Evolutionary conservation across 2,888 invertebrate species (phyloP).

Genomic region (Trachelus troglodyta): DNA sequence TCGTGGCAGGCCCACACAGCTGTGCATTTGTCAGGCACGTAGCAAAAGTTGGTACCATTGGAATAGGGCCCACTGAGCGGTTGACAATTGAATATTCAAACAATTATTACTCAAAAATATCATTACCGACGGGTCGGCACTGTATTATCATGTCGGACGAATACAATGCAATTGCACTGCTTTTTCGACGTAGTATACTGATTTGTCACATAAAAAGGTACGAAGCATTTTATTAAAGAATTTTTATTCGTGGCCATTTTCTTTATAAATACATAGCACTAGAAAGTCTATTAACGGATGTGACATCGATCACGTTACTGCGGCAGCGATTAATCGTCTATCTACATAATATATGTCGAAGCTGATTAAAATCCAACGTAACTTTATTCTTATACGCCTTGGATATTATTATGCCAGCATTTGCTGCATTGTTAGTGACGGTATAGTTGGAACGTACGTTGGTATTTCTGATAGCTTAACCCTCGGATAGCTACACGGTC

Average conservation of each 20-base stretch:
- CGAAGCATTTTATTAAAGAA: not conserved
- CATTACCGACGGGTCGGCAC: not conserved
- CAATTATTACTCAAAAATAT: not conserved
- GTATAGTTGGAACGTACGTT: not conserved
- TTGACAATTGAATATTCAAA: not conserved
- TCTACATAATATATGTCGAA: not conserved
- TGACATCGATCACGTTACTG: not conserved
- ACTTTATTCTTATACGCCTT: not conserved
- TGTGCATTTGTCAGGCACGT: slow-evolving; percentile 27
- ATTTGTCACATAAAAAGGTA: not conserved
- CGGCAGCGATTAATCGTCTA: not conserved
- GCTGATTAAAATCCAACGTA: not conserved
- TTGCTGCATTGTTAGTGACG: not conserved
- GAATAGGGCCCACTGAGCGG: not conserved
- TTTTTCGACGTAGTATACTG: not conserved
- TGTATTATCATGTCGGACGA: not conserved
- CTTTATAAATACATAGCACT: not conserved
- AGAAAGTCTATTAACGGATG: not conserved
- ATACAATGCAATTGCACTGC: not conserved
- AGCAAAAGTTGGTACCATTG: slow-evolving; percentile 10
- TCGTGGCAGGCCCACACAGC: slow-evolving; percentile 30
- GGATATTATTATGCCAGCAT: not conserved
- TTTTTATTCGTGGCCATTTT: not conserved
- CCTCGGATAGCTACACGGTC: not conserved
- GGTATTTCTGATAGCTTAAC: not conserved